Percentiles rank a stretch among this genome's conserved stretches.
These are phyloP conservation scores for Silurus glanis DNA, from an alignment of 2,113 vertebrate genomes.

Conservation along the genomic window DNA sequence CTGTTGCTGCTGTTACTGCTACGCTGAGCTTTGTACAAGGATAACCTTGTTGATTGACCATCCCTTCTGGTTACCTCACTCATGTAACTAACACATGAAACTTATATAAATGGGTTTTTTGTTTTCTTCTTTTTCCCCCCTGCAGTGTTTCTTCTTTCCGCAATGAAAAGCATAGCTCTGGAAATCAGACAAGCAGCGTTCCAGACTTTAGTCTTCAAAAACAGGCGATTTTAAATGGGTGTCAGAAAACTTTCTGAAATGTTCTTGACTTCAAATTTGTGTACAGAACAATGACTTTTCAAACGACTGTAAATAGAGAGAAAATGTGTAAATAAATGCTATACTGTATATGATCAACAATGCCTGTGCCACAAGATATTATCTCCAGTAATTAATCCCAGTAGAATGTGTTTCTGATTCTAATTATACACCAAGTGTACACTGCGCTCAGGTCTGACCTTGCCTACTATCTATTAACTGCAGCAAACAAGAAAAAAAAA, in stretches of 20 bases:
- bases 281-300: constrained; percentile 74
- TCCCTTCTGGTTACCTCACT: not conserved
- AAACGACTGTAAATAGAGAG: constrained; percentile 77
- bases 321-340: constrained; percentile 79
- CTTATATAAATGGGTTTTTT: not conserved
- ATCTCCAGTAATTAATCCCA: not conserved
- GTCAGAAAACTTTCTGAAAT: constrained; percentile 55
- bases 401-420: not conserved
- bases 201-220: constrained; percentile 50
- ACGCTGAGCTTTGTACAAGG: not conserved
- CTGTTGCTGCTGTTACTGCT: not conserved
- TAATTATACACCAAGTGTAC: not conserved
- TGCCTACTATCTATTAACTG: not conserved
- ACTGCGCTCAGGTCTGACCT: not conserved
- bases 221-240: constrained; percentile 59
- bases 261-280: constrained; percentile 68
- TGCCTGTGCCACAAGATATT: not conserved
- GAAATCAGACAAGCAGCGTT: constrained; percentile 50
- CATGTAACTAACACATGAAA: not conserved
- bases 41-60: constrained; percentile 1
- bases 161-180: constrained; percentile 40
- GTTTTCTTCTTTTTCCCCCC: not conserved
- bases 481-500: not conserved
- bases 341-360: constrained; percentile 72
- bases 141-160: not conserved